Base-by-base conservation (phyloP, 2,888 invertebrate species). In the Aporophyla nigra region DNA sequence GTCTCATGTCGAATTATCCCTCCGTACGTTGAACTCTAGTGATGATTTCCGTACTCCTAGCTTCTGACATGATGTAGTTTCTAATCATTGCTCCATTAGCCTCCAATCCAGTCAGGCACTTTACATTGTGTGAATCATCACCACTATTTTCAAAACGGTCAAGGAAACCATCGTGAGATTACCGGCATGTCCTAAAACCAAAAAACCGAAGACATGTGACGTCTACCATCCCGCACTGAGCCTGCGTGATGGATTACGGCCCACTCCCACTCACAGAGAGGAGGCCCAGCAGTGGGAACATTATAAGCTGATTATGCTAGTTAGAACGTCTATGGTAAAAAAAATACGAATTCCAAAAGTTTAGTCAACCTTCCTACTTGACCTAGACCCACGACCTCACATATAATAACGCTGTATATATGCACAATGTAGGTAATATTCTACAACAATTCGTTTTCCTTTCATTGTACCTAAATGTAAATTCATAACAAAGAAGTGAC, bases 401-500 rank as follows among this genome's bases (percentile, higher is more conserved):
- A 4, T 14, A 58, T 16, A 58, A 58, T 27, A 58, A 58, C 19
- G 58, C 58, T 59, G 2, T 27, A 10, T 10, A 27, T 27, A 19
- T 9, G 27, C 27, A 27, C 27, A 59, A 59, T 19, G 27, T 27
- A 19, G 5, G 5, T 14, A 62, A 46, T 56, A 49, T 58, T 33
- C 12, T 19, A 24, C 19, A 43, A 62, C 40, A 43, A 40, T 24
- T 49, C 12, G 10, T 51, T 16, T 5, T 14, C 14, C 7, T 62
- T 62, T 33, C 24, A 54, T 16, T 51, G 2, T 27, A 46, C 10
- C 43, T 46, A 19, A 58, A 27, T 19, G 27, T 59, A 19, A 65
- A 72, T 16, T 14, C 19, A 4, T n/a, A 21, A 72, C 56, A 71
- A 80, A n/a, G 2, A 24, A 21, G 9, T 33, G 27, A 40, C 27